phyloP scores from a whole-genome alignment of 1,140 invertebrate species.

The Papilio helenus region DNA sequence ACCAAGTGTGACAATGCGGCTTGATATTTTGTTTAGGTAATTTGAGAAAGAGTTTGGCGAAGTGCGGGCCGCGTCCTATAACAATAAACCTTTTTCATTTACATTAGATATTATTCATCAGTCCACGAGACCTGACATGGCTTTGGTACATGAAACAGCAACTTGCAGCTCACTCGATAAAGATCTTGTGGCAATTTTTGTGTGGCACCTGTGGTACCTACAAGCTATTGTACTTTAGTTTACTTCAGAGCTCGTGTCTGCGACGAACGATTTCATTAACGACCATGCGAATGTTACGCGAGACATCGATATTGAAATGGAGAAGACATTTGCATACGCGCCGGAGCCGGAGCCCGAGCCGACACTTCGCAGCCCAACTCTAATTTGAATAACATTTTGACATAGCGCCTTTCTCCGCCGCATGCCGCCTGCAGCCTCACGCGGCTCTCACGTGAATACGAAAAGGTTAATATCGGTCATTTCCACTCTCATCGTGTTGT shows the following conservation, averaged over 20 bases:
- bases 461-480: too few relatives aligned
- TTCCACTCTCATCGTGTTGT: too few relatives aligned
- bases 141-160: too few relatives aligned
- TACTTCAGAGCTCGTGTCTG: background rate
- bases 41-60: background rate
- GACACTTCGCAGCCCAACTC: background rate
- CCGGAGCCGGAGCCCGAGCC: background rate
- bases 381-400: background rate
- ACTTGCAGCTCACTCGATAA: too few relatives aligned
- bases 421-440: background rate
- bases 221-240: too few relatives aligned
- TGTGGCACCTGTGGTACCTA: too few relatives aligned
- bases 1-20: background rate
- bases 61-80: background rate
- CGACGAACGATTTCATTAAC: background rate
- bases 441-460: background rate
- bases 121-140: too few relatives aligned
- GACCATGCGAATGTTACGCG: background rate
- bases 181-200: too few relatives aligned
- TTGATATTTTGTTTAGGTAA: background rate
- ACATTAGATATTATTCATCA: too few relatives aligned
- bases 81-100: too few relatives aligned
- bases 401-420: too few relatives aligned
- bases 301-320: background rate
- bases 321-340: constrained; percentile 1